Base-by-base conservation (phyloP, 2,888 invertebrate genomes). In the Molanna angustata region DNA sequence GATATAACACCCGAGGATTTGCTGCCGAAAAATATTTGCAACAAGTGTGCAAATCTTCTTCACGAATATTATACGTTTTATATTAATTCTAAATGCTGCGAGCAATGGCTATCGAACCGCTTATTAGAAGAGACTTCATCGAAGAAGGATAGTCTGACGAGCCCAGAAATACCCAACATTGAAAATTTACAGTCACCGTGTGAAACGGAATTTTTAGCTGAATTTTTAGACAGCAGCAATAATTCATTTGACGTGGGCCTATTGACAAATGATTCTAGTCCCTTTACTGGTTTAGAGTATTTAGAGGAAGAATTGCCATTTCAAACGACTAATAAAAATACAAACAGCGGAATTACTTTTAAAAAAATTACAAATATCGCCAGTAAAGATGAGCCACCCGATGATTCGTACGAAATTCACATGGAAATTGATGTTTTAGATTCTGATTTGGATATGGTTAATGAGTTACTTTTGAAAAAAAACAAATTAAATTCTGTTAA, bases 151-250 rank as follows among this genome's bases (percentile, higher is more conserved):
- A 7, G 32, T 35, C 42, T 33, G n/a, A 17, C 39, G 4, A 41
- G 19, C 16, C 9, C 22, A 3, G 32, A 40, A n/a, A 17, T 37
- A 3, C 37, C 17, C 18, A 31, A 49, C 19, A 21, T 21, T 2
- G 44, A 44, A 13, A 40, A 46, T 22, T 14, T 1, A 72, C 74
- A 56, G 69, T 73, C 11, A 64, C 68, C 11, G 3, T 71, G 1
- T 59, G 76, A 75, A 50, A 75, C 75, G 0, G 76, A 76, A 62
- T 75, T 76, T 4, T 67, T 76, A 3, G 49, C 76, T 41, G 76
- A 77, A 58, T 76, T 77, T 61, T 58, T 76, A 20, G 76, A 76
- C 56, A 76, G 43, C n/a, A 43, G 43, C 27, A 47, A 55, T 20
- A 46, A 51, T 40, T 51, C 49, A 21, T 55, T 55, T 47, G 51